Percentiles rank a stretch among this genome's conserved stretches.
These are phyloP conservation scores for Drosophila koepferae DNA, from an alignment of 2,888 invertebrate species.

Conservation along the genomic window DNA sequence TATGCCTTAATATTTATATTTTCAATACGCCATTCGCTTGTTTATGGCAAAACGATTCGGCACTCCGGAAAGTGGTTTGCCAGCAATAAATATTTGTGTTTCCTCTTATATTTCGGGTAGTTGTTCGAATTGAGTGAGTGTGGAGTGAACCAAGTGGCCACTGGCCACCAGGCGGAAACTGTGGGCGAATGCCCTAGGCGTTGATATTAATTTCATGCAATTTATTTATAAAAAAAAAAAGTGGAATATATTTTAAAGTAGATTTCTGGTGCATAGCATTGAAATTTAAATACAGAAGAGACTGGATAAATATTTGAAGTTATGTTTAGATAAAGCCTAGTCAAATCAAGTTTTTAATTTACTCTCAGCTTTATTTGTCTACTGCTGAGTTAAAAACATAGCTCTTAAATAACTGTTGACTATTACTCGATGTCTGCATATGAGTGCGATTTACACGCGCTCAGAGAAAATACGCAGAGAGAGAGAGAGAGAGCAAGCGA, in stretches of 20 bases:
- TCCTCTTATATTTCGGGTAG: background rate
- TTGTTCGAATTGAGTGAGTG: background rate
- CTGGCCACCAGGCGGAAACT: background rate
- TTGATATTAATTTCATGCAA: background rate
- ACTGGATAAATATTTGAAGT: no score
- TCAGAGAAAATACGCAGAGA: no score
- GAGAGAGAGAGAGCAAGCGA: no score
- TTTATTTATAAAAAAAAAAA: background rate
- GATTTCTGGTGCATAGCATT: no score
- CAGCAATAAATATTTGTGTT: constrained; percentile 21
- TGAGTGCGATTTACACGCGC: no score
- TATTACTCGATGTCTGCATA: no score
- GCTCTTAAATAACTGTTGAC: no score
- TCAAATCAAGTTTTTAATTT: background rate
- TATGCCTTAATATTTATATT: constrained; percentile 33
- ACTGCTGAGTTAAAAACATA: background rate
- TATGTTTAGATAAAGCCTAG: background rate
- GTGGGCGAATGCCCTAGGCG: background rate
- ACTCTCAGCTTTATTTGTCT: background rate
- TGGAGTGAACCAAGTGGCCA: background rate
- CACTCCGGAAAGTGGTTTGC: constrained; percentile 26
- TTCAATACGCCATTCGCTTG: constrained; percentile 45
- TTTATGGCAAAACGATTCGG: constrained; percentile 38
- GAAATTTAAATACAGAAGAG: background rate
- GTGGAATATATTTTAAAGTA: background rate